phyloP scores from a whole-genome alignment of 2,888 invertebrate species.

The Andrena marginata region DNA sequence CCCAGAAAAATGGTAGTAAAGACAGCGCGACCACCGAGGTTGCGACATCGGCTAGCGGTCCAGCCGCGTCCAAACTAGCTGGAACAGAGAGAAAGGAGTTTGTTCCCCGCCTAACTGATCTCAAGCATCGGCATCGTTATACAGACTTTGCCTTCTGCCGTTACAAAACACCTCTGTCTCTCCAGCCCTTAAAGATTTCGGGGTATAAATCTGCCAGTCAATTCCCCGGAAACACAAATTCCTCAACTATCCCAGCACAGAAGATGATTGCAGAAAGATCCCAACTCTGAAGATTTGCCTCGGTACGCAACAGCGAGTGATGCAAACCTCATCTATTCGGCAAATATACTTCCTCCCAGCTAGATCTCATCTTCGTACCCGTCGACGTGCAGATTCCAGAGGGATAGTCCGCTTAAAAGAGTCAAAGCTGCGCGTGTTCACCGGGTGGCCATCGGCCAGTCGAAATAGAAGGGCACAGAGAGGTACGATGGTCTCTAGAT shows the following conservation, averaged over 20 bases:
- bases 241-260: too few relatives aligned
- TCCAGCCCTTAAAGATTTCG: too few relatives aligned
- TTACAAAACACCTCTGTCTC: background rate
- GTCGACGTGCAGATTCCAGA: too few relatives aligned
- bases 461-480: slow-evolving; percentile 53
- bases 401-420: background rate
- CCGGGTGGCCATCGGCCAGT: background rate
- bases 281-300: too few relatives aligned
- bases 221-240: too few relatives aligned
- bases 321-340: too few relatives aligned
- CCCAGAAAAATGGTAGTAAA: slow-evolving; percentile 40
- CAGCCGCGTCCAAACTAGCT: slow-evolving; percentile 62
- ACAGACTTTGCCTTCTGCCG: background rate
- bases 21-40: slow-evolving; percentile 40
- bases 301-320: too few relatives aligned
- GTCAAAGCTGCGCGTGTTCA: background rate
- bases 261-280: too few relatives aligned
- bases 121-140: background rate
- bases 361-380: too few relatives aligned
- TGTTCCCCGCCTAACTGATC: slow-evolving; percentile 8
- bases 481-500: slow-evolving; percentile 63
- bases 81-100: slow-evolving; percentile 55
- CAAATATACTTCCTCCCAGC: too few relatives aligned
- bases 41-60: slow-evolving; percentile 68
- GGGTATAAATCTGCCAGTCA: too few relatives aligned